Evolutionary conservation across 2,888 invertebrate genomes (phyloP).

Genomic region (Caenorhabditis wallacei): DNA sequence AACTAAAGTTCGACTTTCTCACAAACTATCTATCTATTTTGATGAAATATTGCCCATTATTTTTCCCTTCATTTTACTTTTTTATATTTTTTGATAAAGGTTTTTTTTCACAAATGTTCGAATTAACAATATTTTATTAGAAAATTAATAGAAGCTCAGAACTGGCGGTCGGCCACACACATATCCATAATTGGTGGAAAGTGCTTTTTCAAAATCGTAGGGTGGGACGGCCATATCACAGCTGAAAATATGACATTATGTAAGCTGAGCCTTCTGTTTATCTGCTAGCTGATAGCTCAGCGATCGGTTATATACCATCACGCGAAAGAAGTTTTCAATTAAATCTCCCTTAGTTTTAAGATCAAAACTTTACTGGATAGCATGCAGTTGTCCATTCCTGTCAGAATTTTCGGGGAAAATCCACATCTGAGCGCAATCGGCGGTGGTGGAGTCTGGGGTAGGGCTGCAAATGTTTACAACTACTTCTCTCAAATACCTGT

Average conservation of each 20-base stretch:
- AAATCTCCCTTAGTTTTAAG: not conserved
- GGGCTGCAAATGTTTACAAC: constrained; percentile 20
- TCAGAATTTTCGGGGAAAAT: constrained; percentile 32
- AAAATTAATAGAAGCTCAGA: constrained; percentile 41
- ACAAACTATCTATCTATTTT: too few species aligned
- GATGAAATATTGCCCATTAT: too few species aligned
- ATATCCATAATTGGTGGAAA: constrained; percentile 48
- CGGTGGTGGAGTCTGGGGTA: constrained; percentile 27
- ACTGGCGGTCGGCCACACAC: constrained; percentile 54
- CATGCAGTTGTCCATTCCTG: constrained; percentile 45
- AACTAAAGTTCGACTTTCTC: too few species aligned
- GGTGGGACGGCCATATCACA: constrained; percentile 50
- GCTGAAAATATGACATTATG: constrained; percentile 13
- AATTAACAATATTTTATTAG: too few species aligned
- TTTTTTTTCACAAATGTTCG: not conserved
- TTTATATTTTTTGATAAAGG: not conserved
- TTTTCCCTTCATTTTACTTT: too few species aligned
- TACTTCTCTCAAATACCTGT: too few species aligned
- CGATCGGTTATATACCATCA: too few species aligned
- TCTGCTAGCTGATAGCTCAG: too few species aligned
- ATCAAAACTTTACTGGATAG: constrained; percentile 34
- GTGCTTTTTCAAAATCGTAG: constrained; percentile 36
- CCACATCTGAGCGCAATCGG: constrained; percentile 43
- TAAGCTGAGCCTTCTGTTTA: not conserved
- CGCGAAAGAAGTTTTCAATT: too few species aligned